phyloP scores from a whole-genome alignment of 2,797 vertebrate species.

The Molossus molossus region DNA sequence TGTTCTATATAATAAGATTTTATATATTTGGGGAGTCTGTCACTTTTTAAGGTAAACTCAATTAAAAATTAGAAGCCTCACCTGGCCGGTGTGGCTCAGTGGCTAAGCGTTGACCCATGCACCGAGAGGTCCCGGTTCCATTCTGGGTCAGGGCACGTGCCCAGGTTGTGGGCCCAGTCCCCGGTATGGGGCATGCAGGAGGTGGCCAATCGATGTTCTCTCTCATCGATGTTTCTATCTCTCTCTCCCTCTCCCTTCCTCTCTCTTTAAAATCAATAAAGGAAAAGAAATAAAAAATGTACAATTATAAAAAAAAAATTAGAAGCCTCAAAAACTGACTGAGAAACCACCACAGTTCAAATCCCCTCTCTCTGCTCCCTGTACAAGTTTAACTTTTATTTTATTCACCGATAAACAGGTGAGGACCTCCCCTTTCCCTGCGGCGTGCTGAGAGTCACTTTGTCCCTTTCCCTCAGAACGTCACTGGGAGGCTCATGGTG shows the following conservation, averaged over 20 bases:
- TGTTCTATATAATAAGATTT: not conserved
- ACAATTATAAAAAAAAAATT: not conserved
- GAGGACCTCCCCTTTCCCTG: not conserved
- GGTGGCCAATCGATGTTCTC: too few species aligned
- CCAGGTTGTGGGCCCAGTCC: too few species aligned
- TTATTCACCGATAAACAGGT: not conserved
- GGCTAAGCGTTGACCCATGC: too few species aligned
- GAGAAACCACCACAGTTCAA: not conserved
- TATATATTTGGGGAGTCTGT: not conserved
- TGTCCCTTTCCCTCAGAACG: slow-evolving; percentile 89
- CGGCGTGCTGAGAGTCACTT: not conserved
- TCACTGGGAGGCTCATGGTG: slow-evolving; percentile 94
- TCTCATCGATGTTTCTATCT: too few species aligned
- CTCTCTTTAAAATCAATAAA: too few species aligned
- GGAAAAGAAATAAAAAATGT: too few species aligned
- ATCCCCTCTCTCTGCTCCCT: not conserved
- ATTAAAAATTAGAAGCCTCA: not conserved
- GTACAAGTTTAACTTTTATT: not conserved
- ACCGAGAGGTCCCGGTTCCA: too few species aligned
- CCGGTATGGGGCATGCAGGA: too few species aligned
- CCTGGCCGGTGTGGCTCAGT: too few species aligned
- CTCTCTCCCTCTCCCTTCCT: too few species aligned
- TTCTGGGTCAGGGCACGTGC: too few species aligned
- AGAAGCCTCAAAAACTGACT: not conserved
- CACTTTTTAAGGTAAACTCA: not conserved